A percentile compares a stretch with the other conserved stretches of the same genome.
Evolutionary conservation across 2,113 vertebrate species (phyloP).

Genomic region (Stomatorhinus ivindoensis): DNA sequence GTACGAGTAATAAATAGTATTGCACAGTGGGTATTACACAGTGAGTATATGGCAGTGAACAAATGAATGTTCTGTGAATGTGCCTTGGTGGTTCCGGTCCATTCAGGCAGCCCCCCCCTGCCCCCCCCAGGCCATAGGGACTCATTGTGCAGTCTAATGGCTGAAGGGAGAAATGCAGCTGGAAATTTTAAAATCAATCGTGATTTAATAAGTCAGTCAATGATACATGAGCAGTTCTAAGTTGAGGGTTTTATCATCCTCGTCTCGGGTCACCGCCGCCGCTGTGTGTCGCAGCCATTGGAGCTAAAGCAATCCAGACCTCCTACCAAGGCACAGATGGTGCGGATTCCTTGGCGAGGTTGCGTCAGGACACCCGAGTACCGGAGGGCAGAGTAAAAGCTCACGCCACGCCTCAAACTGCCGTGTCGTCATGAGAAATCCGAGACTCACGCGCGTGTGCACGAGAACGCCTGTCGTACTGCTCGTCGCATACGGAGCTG

Average conservation of each 20-base stretch:
- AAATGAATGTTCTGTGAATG: not conserved
- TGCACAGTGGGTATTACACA: not conserved
- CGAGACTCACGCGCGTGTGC: not conserved
- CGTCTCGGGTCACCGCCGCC: not conserved
- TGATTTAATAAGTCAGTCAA: not conserved
- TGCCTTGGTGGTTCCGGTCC: not conserved
- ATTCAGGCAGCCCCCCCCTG: not conserved
- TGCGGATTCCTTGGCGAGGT: not conserved
- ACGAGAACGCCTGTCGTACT: not conserved
- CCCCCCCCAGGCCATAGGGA: not conserved
- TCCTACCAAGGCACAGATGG: not conserved
- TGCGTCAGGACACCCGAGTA: not conserved
- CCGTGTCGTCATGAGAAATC: not conserved
- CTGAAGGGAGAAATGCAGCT: not conserved
- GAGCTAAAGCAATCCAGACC: not conserved
- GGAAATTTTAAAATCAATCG: not conserved
- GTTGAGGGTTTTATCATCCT: not conserved
- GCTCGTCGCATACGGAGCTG: not conserved
- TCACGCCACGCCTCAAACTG: not conserved
- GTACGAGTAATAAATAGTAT: not conserved
- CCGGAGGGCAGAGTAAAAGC: not conserved
- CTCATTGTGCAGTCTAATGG: not conserved
- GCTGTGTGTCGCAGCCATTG: not conserved
- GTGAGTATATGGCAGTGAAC: not conserved
- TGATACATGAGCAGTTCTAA: not conserved